Percentiles rank a stretch among this genome's conserved stretches.
Conservation (phyloP, 2,797 vertebrate genomes). For the Syncerus caffer region DNA sequence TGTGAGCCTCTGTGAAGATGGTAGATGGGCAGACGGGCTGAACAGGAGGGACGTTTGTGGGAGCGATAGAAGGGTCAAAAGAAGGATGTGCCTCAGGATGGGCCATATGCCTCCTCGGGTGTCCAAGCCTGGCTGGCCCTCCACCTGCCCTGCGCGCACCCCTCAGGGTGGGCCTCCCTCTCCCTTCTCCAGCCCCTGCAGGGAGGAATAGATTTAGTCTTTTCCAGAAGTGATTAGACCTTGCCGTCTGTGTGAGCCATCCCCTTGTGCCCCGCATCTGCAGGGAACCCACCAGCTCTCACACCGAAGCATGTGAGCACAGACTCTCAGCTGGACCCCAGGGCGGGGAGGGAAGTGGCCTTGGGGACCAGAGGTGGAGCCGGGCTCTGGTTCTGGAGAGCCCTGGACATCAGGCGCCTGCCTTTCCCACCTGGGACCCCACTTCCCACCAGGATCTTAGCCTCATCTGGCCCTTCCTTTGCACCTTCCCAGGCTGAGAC, state of each 20-base stretch:
- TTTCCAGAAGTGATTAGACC: conserved; percentile 14
- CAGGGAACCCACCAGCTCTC: neutral
- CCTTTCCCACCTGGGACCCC: neutral
- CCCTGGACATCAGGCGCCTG: accelerated
- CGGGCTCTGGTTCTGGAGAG: neutral
- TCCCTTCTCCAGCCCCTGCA: neutral
- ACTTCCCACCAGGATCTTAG: neutral
- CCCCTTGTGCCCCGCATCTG: accelerated
- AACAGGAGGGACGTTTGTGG: neutral
- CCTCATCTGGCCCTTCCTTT: neutral
- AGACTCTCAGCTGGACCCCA: neutral
- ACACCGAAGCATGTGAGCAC: neutral
- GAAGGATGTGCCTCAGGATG: neutral
- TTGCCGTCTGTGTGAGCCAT: neutral
- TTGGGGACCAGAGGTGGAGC: neutral
- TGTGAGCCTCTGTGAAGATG: neutral
- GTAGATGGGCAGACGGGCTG: neutral
- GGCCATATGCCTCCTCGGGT: neutral
- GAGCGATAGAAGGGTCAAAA: neutral
- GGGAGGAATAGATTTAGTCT: conserved; percentile 7
- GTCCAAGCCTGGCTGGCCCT: neutral
- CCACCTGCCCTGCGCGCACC: neutral
- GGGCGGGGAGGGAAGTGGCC: neutral
- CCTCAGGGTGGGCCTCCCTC: neutral
- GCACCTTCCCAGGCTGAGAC: neutral